Base-by-base conservation (phyloP, 2,888 invertebrate species). In the Lucinisca nassula region DNA sequence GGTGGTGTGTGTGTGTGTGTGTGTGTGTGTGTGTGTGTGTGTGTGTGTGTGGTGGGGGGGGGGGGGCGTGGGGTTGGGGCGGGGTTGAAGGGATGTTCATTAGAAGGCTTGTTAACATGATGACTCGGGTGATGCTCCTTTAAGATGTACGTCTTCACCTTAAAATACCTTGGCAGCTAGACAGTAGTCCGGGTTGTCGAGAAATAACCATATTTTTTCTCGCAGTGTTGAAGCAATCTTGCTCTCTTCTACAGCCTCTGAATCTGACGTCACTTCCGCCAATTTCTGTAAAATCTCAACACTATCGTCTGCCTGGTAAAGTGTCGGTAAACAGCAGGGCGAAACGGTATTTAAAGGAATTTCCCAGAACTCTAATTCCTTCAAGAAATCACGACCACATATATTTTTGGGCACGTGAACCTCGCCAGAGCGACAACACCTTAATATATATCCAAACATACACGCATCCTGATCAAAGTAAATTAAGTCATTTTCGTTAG, bases 381-480 rank as follows among this genome's bases (percentile, higher is more conserved):
- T 38, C 30, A 40, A 8, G 24, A 45, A 74, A 8, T 49, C 74
- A 0, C 27, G 21, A 14, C 40, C 27, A 74, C 74, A 74, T 45
- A 38, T 30, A n/a, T 1, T 30, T 1, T 1, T 40, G 8, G 74
- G 74, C n/a, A 74, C 49, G 17, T 74, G 74, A 17, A 74, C 30
- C 30, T 74, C 74, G 1, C 74, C 74, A 2, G 45, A 74, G 49
- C 74, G 74, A 30, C 17, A 74, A 27, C 45, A 74, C 30, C 49
- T 12, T 45, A 74, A 74, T n/a, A 74, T 74, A 40, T 74, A 45
- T 0, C 74, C 27, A 24, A 74, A 74, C 21, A 74, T 3, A n/a
- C 0, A 14, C 45, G 74, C 45, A 49, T 74, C 74, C 24, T 49
- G 40, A 35, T 74, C 74, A 49, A 74, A 74, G 30, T 40, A 74